Evolutionary conservation across 2,113 vertebrate species (phyloP).

Genomic region (Ia io): DNA sequence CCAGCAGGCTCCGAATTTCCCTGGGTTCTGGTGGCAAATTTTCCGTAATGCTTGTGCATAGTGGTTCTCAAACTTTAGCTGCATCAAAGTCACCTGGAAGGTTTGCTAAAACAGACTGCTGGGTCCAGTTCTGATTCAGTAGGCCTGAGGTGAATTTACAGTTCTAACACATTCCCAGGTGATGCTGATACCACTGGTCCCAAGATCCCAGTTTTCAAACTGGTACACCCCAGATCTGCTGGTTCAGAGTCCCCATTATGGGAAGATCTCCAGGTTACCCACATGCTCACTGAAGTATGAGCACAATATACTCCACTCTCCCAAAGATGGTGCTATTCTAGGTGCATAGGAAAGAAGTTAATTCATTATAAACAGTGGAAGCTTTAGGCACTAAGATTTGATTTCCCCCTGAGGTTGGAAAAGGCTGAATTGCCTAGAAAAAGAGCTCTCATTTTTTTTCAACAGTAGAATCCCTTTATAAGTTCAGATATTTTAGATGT

Average conservation of each 20-base stretch:
- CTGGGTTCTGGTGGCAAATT: not conserved
- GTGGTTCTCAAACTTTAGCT: not conserved
- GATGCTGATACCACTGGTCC: not conserved
- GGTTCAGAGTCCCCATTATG: not conserved
- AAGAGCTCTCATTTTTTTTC: not conserved
- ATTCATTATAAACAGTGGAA: not conserved
- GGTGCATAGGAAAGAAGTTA: not conserved
- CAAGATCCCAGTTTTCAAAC: not conserved
- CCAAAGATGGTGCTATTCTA: not conserved
- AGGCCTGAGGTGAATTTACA: not conserved
- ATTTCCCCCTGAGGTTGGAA: not conserved
- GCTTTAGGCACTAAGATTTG: not conserved
- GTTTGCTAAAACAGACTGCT: not conserved
- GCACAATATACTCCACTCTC: not conserved
- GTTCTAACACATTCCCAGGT: not conserved
- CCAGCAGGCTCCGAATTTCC: no score
- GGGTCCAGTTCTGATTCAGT: not conserved
- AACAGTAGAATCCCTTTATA: not conserved
- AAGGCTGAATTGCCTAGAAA: not conserved
- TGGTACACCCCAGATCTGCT: not conserved
- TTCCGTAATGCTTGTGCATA: not conserved
- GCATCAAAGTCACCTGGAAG: not conserved
- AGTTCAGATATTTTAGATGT: not conserved
- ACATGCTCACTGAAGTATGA: not conserved
- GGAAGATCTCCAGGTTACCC: not conserved